Conservation (phyloP, 2,797 vertebrate species). For the Esox masquinongy region DNA sequence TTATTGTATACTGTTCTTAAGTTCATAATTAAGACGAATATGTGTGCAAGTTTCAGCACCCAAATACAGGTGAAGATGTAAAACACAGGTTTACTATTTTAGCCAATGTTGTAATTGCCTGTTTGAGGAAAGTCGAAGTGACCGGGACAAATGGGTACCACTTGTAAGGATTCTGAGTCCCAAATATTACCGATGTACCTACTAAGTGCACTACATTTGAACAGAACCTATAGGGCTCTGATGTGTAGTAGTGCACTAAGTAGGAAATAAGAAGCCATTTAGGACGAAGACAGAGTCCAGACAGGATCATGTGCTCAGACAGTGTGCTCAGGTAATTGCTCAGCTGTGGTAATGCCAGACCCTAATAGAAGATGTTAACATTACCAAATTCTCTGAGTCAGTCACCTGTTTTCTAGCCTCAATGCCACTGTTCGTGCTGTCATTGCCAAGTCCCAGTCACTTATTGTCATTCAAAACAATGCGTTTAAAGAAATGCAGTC, state of each 20-base stretch:
- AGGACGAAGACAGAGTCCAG: not conserved
- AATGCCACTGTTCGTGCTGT: not conserved
- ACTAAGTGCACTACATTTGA: not conserved
- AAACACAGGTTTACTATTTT: not conserved
- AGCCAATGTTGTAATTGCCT: constrained; percentile 3
- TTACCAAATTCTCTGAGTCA: not conserved
- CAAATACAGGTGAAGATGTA: not conserved
- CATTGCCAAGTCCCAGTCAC: not conserved
- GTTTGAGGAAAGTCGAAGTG: not conserved
- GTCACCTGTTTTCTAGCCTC: not conserved
- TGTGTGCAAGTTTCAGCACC: not conserved
- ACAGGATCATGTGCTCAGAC: not conserved
- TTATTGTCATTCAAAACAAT: not conserved
- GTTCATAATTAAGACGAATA: not conserved
- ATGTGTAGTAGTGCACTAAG: not conserved
- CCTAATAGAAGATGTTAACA: not conserved
- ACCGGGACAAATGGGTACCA: not conserved
- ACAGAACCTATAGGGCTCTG: not conserved
- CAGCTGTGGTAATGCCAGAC: not conserved
- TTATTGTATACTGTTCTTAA: not conserved
- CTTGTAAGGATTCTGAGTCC: not conserved
- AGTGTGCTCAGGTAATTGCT: not conserved
- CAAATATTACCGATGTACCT: not conserved
- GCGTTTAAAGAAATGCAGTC: not conserved
- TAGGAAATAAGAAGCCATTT: not conserved